Evolutionary conservation across 1,140 invertebrate species (phyloP).

Genomic region (Oppia nitens): DNA sequence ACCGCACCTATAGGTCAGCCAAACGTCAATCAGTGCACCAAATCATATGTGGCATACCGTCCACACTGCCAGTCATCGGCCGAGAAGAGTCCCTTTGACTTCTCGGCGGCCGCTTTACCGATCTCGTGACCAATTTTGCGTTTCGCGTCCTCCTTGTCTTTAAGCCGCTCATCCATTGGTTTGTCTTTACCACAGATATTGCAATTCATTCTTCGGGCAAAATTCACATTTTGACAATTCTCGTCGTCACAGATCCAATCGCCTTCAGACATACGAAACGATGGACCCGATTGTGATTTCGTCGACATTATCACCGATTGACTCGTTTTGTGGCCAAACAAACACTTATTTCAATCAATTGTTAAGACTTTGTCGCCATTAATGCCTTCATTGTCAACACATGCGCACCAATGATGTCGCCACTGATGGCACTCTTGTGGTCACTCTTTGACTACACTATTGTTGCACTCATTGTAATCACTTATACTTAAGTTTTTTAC

Average conservation of each 20-base stretch:
- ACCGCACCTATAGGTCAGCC: conserved; percentile 47
- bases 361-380: too few species aligned
- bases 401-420: too few species aligned
- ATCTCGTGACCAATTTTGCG: conserved; percentile 92
- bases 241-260: conserved; percentile 34
- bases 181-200: conserved; percentile 68
- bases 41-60: conserved; percentile 38
- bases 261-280: conserved; percentile 24
- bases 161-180: conserved; percentile 40
- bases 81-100: conserved; percentile 91
- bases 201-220: conserved; percentile 68
- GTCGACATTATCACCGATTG: background rate
- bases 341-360: too few species aligned
- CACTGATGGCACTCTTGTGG: too few species aligned
- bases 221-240: conserved; percentile 81
- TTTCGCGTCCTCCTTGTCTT: conserved; percentile 31
- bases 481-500: too few species aligned
- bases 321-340: too few species aligned
- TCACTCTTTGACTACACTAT: too few species aligned
- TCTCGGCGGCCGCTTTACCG: conserved; percentile 92
- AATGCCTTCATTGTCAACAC: too few species aligned
- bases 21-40: background rate
- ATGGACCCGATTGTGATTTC: background rate
- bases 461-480: too few species aligned
- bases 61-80: conserved; percentile 99